Evolutionary conservation across 2,797 vertebrate genomes (phyloP), one percentile per base, ranked within the genome.

Genomic region (Tokudaia muenninki): DNA sequence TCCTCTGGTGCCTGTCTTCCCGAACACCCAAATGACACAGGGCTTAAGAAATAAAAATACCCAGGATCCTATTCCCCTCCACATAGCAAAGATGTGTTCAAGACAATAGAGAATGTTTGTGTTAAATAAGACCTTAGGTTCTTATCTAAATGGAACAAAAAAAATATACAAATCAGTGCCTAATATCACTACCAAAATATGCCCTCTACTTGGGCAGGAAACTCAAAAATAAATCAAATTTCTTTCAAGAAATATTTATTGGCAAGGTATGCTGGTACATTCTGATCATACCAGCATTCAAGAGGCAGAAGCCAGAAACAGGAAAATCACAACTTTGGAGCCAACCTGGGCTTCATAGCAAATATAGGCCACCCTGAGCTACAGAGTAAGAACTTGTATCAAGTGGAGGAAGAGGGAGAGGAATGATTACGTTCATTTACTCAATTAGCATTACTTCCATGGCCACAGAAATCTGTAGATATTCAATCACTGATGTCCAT

Each of bases 171-270:
- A 26, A 84, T n/a, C 13, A 63, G n/a, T 12, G 8, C 9, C 61
- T 67, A 65, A 24, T 52, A 57, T 79, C 50, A 81, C 79, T 82
- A 87, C n/a, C 47, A 82, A 75, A 4, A 9, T 63, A 47, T 22
- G 3, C 31, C 90, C 50, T 90, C 47, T 9, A 72, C 10, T 6
- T 70, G n/a, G 26, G 3, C 12, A 75, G 61, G 29, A 89, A 91
- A 86, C 47, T 86, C 29, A 79, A 84, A 78, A 67, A 21, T 47
- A 57, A 89, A 4, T 80, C 80, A 92, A n/a, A 72, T 92, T 97
- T 92, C 22, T 70, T 44, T 77, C 31, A 74, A 47, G 44, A 70
- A 88, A 44, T 17, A 88, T 72, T 72, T 72, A 13, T 17, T 74
- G 52, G n/a, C 16, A 31, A 31, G 24, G 14, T 44, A 57, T 59